Conservation (phyloP, 2,888 invertebrate genomes). For the Cataglyphis livida region DNA sequence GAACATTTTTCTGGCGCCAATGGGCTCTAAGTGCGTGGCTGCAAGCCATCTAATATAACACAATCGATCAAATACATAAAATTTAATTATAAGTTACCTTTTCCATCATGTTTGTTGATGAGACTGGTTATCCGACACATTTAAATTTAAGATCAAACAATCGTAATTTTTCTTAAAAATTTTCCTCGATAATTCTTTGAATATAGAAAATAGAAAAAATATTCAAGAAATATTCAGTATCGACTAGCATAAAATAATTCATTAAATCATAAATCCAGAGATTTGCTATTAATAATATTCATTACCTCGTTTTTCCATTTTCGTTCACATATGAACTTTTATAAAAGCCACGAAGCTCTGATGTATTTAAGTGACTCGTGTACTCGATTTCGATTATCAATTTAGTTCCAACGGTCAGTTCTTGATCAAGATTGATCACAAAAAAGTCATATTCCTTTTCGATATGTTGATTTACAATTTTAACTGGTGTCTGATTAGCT, state of each 20-base stretch:
- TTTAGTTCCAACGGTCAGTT: slow-evolving; percentile 82
- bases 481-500: fast-evolving
- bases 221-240: background rate
- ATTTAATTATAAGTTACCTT: background rate
- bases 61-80: background rate
- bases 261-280: background rate
- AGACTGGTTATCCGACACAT: background rate
- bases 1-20: slow-evolving; percentile 91
- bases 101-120: background rate
- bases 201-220: background rate
- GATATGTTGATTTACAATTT: background rate
- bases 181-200: background rate
- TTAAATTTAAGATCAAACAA: background rate
- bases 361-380: slow-evolving; percentile 86
- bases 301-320: slow-evolving; percentile 86
- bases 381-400: slow-evolving; percentile 87
- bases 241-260: background rate
- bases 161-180: background rate
- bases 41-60: slow-evolving; percentile 86
- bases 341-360: slow-evolving; percentile 88
- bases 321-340: slow-evolving; percentile 87
- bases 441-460: slow-evolving; percentile 85
- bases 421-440: slow-evolving; percentile 85
- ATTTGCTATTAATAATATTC: slow-evolving; percentile 61
- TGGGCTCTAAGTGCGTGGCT: slow-evolving; percentile 91